phyloP scores from a whole-genome alignment of 2,797 vertebrate species.

The Eulemur albifrons region DNA sequence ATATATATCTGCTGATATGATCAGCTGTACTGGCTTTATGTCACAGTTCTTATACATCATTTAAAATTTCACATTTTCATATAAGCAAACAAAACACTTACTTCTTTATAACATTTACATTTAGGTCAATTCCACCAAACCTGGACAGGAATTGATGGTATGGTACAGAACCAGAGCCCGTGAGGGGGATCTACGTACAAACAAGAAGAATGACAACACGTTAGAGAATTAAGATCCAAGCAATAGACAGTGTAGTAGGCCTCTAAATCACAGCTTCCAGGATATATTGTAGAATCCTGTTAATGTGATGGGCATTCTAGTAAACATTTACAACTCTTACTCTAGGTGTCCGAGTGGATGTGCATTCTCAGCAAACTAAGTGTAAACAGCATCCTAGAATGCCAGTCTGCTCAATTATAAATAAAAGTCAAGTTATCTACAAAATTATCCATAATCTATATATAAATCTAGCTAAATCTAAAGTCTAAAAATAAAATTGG shows the following conservation, averaged over 20 bases:
- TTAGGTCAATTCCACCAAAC: conserved; percentile 64
- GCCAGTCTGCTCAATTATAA: neutral
- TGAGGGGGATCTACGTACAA: conserved; percentile 78
- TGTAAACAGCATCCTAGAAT: fast-evolving
- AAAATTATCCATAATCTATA: neutral
- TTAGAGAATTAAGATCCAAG: neutral
- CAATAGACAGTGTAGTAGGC: fast-evolving
- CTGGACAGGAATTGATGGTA: conserved; percentile 81
- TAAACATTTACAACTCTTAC: neutral
- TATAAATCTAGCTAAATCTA: neutral
- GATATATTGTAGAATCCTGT: fast-evolving
- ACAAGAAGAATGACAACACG: neutral
- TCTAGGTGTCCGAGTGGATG: neutral
- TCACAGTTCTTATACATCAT: neutral
- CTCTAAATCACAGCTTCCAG: neutral
- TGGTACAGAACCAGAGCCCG: conserved; percentile 56
- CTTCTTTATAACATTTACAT: conserved; percentile 26
- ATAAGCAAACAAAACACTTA: conserved; percentile 14
- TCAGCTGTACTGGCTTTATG: neutral
- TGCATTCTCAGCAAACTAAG: neutral
- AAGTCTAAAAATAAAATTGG: neutral
- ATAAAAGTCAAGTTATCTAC: neutral
- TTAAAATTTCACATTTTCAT: neutral
- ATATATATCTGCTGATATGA: fast-evolving
- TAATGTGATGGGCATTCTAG: fast-evolving